phyloP scores from a whole-genome alignment of 2,113 vertebrate genomes.

The Nothoprocta perdicaria region DNA sequence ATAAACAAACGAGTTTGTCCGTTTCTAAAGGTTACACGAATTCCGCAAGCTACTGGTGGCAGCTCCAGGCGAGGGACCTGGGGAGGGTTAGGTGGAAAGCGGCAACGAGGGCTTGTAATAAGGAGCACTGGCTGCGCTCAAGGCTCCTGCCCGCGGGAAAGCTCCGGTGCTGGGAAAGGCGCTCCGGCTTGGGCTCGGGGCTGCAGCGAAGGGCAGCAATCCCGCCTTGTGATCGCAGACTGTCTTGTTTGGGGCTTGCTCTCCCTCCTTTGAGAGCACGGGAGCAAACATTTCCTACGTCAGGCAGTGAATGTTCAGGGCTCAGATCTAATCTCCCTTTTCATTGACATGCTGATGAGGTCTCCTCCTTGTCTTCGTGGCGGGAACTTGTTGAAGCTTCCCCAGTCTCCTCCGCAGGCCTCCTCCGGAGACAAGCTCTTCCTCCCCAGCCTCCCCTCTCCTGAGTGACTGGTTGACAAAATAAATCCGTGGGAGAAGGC shows the following conservation, averaged over 20 bases:
- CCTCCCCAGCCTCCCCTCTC: not conserved
- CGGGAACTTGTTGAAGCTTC: not conserved
- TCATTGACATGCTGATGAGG: constrained; percentile 43
- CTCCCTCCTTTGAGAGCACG: not conserved
- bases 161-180: too few relatives aligned
- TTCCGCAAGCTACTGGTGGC: not conserved
- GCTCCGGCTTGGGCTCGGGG: too few relatives aligned
- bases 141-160: not conserved
- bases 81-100: not conserved
- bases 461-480: constrained; percentile 71
- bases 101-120: accelerated
- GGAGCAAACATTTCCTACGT: constrained; percentile 41
- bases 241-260: not conserved
- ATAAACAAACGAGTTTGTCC: not conserved
- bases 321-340: constrained; percentile 33
- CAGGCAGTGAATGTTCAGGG: not conserved
- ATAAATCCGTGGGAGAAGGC: constrained; percentile 68
- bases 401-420: not conserved
- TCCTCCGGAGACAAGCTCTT: not conserved
- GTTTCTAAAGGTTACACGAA: not conserved
- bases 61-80: not conserved
- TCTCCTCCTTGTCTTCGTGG: not conserved
- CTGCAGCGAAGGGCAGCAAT: not conserved
- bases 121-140: not conserved
- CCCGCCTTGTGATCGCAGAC: not conserved